phyloP scores from a whole-genome alignment of 2,113 vertebrate genomes.

The Cettia cetti region DNA sequence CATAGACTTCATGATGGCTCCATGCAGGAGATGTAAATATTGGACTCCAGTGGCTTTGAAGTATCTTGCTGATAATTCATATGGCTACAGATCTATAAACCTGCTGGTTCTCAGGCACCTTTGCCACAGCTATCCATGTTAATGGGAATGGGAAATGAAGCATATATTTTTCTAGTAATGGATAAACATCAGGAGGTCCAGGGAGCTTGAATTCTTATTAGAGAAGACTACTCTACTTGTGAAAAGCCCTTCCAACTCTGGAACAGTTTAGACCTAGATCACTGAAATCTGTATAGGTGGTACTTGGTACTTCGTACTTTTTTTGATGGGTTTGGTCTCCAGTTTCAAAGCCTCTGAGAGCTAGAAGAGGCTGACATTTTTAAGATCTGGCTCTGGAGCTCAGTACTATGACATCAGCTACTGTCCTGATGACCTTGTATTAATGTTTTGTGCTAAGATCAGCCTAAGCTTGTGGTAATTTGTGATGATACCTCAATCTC shows the following conservation, averaged over 20 bases:
- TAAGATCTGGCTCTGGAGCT: background rate
- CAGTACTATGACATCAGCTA: background rate
- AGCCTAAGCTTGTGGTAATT: background rate
- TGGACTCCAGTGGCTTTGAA: background rate
- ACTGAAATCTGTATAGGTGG: background rate
- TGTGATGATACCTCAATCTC: background rate
- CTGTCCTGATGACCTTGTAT: background rate
- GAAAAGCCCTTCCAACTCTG: conserved; percentile 1
- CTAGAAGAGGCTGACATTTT: background rate
- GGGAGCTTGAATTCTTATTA: conserved; percentile 42
- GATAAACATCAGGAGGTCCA: conserved; percentile 51
- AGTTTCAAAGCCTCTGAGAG: background rate
- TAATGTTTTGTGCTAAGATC: background rate
- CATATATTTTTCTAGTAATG: conserved; percentile 55
- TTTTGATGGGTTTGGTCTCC: background rate
- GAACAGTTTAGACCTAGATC: conserved; percentile 9
- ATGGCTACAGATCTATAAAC: conserved; percentile 47
- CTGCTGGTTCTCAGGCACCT: conserved; percentile 43
- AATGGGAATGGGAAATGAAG: conserved; percentile 55
- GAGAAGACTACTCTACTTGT: background rate
- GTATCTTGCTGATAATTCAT: conserved; percentile 55
- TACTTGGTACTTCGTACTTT: background rate
- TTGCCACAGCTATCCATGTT: conserved; percentile 41
- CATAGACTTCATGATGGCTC: background rate
- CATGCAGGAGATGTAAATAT: conserved; percentile 11